Conservation (phyloP, 2,113 vertebrate genomes). For the Fukomys damarensis region DNA sequence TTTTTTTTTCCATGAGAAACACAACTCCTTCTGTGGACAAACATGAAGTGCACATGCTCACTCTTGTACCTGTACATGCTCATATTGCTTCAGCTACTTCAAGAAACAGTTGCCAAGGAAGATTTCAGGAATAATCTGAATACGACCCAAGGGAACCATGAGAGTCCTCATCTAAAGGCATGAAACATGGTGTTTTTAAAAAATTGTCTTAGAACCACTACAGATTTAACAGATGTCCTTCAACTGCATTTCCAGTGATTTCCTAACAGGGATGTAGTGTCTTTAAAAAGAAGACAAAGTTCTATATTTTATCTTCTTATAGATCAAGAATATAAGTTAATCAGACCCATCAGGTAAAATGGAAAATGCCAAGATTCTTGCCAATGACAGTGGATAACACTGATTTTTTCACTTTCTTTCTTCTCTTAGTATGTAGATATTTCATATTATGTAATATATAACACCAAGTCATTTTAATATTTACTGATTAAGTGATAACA, state of each 20-base stretch:
- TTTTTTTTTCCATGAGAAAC: neutral
- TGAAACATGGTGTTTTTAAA: neutral
- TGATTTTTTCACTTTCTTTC: slow-evolving; percentile 72
- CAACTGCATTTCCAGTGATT: slow-evolving; percentile 77
- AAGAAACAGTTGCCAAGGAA: neutral
- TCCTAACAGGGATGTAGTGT: slow-evolving; percentile 76
- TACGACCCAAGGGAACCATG: slow-evolving; percentile 60
- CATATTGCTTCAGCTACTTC: neutral
- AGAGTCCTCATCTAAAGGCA: neutral
- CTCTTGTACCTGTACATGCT: neutral
- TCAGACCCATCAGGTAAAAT: slow-evolving; percentile 77
- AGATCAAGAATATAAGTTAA: slow-evolving; percentile 61
- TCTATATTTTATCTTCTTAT: slow-evolving; percentile 74
- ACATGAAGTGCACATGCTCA: neutral
- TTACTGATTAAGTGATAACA: neutral
- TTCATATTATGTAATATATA: neutral
- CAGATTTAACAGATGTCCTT: slow-evolving; percentile 81
- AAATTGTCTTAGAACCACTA: slow-evolving; percentile 79
- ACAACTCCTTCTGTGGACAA: neutral
- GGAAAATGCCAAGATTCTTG: slow-evolving; percentile 78
- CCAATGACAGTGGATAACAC: slow-evolving; percentile 70
- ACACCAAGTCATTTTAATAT: neutral
- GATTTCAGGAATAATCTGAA: neutral
- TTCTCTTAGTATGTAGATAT: neutral
- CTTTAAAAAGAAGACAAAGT: slow-evolving; percentile 80